Base-by-base conservation (phyloP, 2,888 invertebrate genomes). In the Glyphotaelius pellucidus region DNA sequence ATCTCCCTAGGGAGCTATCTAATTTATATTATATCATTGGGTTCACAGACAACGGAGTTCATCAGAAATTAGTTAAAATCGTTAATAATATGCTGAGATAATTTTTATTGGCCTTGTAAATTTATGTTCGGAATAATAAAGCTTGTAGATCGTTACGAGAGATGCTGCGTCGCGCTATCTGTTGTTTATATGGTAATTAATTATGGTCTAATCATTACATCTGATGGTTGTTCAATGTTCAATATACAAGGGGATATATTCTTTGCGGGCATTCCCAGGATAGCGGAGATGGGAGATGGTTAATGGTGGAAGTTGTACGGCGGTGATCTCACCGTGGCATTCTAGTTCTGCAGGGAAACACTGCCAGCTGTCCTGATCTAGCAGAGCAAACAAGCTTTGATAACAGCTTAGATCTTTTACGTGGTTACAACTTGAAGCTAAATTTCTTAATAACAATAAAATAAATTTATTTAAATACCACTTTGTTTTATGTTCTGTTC, bases 41-140 rank as follows among this genome's bases (percentile, higher is more conserved):
- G 67, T 88, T 67, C 47, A 67, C 67, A 88, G 67, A 52, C 88
- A 88, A 19, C 52, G 80, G 83, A 52, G 83, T 52, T 47, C 83
- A 83, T 81, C 47, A n/a, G 83, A 52, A 81, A 83, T 90, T 90
- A 90, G 90, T 90, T 52, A 83, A 90, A 47, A 52, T 83, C 90
- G 81, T 90, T 90, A 83, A 90, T 90, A 90, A 90, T 83, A 90
- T 31, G 90, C 80, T 42, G 81, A 83, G 90, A 90, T 90, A 90
- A 90, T 90, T 90, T 90, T 90, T 90, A 90, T 90, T 35, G 83
- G 31, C n/a, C 80, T 90, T 52, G 52, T 80, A 80, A 83, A 90
- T 90, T 90, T 90, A 90, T 90, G 81, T 47, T 32, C 47, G 47
- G 83, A 80, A 90, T 89, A 88, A 88, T 89, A 90, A 84, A 90